Evolutionary conservation across 2,888 invertebrate genomes (phyloP).

Genomic region (Catocala nupta): DNA sequence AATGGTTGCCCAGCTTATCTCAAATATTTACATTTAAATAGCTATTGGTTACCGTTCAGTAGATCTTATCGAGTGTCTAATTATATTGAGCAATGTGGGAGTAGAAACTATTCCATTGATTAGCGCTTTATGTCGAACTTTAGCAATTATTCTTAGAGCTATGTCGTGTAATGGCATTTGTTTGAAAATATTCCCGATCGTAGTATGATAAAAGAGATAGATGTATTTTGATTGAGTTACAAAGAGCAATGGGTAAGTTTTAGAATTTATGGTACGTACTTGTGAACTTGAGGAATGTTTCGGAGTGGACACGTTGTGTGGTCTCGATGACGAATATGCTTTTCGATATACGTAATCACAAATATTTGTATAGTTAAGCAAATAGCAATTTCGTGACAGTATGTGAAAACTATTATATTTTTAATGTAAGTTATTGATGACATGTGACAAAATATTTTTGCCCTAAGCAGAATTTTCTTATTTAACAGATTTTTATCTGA

Average conservation of each 20-base stretch:
- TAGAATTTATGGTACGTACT: background rate
- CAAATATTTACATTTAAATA: constrained; percentile 55
- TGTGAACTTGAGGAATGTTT: constrained; percentile 7
- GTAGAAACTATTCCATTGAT: constrained; percentile 49
- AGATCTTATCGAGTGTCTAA: constrained; percentile 52
- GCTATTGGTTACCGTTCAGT: constrained; percentile 47
- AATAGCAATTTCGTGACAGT: no score
- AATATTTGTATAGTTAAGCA: no score
- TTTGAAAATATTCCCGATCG: constrained; percentile 39
- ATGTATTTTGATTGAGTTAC: constrained; percentile 5
- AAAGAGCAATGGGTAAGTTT: constrained; percentile 20
- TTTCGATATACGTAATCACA: no score
- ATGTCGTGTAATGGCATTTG: constrained; percentile 43
- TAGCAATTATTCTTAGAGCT: constrained; percentile 37
- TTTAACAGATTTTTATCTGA: no score
- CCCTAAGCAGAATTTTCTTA: no score
- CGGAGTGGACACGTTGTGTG: background rate
- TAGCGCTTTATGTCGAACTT: constrained; percentile 42
- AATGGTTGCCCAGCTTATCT: constrained; percentile 49
- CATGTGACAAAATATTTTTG: no score
- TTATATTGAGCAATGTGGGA: constrained; percentile 53
- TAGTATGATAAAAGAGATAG: constrained; percentile 27
- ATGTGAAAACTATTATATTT: no score
- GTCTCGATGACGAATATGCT: background rate
- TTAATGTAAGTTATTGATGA: no score